phyloP scores from a whole-genome alignment of 2,888 invertebrate genomes.

The Ctenicera cuprea region DNA sequence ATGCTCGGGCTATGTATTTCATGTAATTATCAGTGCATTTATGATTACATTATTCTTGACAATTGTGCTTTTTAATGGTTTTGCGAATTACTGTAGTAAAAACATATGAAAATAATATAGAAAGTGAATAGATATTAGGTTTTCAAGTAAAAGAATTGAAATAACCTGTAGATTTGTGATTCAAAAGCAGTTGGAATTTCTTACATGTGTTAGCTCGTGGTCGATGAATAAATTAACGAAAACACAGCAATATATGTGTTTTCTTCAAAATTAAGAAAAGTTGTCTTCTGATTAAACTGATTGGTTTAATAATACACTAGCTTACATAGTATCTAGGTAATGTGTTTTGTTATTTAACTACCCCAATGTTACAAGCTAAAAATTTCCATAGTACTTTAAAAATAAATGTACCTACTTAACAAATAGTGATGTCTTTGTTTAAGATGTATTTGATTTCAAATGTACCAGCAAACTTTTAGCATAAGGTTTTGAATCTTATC shows the following conservation, averaged over 20 bases:
- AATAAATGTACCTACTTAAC: conserved; percentile 26
- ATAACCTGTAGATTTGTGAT: conserved; percentile 26
- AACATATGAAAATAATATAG: background rate
- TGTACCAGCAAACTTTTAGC: too few species aligned
- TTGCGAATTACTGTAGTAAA: background rate
- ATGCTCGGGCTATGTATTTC: too few species aligned
- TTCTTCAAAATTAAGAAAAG: background rate
- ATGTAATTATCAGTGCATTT: too few species aligned
- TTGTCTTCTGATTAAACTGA: background rate
- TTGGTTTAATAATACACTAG: background rate
- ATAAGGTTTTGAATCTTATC: too few species aligned
- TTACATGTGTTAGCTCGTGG: conserved; percentile 6
- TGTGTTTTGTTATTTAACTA: background rate
- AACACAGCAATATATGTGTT: background rate
- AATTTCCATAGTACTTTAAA: conserved; percentile 25
- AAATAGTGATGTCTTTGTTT: background rate
- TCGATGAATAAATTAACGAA: conserved; percentile 18
- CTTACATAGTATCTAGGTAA: background rate
- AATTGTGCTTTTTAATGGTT: background rate
- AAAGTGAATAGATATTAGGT: background rate
- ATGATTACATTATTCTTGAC: background rate
- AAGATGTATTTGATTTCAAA: too few species aligned
- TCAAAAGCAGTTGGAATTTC: conserved; percentile 6
- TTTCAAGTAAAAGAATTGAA: conserved; percentile 18
- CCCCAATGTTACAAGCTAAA: background rate